phyloP scores from a whole-genome alignment of 2,888 invertebrate genomes.

The Ornithoptera priamus region DNA sequence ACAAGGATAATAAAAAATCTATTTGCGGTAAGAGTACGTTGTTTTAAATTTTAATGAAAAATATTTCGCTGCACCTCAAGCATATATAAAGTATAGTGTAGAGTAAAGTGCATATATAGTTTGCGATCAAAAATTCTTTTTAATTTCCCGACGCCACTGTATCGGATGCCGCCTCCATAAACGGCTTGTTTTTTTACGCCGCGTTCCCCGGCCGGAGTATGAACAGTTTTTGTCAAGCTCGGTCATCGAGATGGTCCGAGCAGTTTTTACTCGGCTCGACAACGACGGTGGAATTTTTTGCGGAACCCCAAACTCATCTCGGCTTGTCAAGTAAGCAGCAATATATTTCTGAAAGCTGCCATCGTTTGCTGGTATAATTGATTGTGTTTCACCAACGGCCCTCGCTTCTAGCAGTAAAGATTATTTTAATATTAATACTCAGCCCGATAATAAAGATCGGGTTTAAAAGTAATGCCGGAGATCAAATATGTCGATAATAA shows the following conservation, averaged over 20 bases:
- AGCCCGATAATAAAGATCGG: not conserved
- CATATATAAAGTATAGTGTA: too few relatives aligned
- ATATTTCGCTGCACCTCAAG: too few relatives aligned
- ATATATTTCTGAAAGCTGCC: slow-evolving; percentile 65
- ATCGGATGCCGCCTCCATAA: slow-evolving; percentile 67
- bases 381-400: slow-evolving; percentile 67
- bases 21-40: too few relatives aligned
- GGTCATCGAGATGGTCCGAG: slow-evolving; percentile 57
- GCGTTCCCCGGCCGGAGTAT: slow-evolving; percentile 54
- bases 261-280: slow-evolving; percentile 64
- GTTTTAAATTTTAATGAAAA: too few relatives aligned
- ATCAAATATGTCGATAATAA: slow-evolving; percentile 21
- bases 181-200: slow-evolving; percentile 51
- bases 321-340: slow-evolving; percentile 63
- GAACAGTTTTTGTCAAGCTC: slow-evolving; percentile 63
- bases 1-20: too few relatives aligned
- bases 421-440: not conserved
- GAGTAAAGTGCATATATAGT: too few relatives aligned
- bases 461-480: slow-evolving; percentile 21
- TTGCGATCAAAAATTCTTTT: slow-evolving; percentile 27
- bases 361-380: slow-evolving; percentile 66
- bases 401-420: slow-evolving; percentile 47
- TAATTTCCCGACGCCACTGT: slow-evolving; percentile 42
- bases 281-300: slow-evolving; percentile 63
- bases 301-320: slow-evolving; percentile 62